Conservation (phyloP, 2,113 vertebrate species). For the Actenoides lindsayi region DNA sequence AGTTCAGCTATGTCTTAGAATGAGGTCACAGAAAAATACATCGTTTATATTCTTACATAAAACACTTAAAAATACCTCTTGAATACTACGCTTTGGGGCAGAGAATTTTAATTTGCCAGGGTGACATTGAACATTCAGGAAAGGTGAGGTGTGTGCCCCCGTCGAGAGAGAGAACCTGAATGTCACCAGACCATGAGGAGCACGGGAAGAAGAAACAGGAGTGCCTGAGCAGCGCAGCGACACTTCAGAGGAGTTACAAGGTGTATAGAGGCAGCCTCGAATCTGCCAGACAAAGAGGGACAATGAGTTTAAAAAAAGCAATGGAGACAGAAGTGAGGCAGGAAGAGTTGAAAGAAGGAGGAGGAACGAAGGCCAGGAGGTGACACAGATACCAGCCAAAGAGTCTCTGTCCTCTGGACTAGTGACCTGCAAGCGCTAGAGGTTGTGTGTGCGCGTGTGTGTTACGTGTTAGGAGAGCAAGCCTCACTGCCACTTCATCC, state of each 20-base stretch:
- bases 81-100: neutral
- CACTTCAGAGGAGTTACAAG: neutral
- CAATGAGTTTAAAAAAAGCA: neutral
- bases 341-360: neutral
- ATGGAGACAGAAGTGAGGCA: neutral
- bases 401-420: neutral
- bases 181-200: neutral
- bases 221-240: fast-evolving
- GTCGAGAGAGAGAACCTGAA: neutral
- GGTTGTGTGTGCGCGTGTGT: fast-evolving
- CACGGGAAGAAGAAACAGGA: neutral
- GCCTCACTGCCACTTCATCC: neutral
- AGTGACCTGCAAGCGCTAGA: neutral
- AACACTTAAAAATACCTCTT: constrained; percentile 41
- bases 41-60: constrained; percentile 40
- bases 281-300: neutral
- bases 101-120: constrained; percentile 17
- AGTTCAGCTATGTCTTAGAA: constrained; percentile 45
- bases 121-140: neutral
- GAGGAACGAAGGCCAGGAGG: constrained; percentile 14
- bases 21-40: constrained; percentile 63
- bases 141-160: neutral
- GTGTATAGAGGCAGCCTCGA: neutral
- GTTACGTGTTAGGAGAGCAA: neutral
- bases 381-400: neutral